Conservation (phyloP, 2,888 invertebrate genomes). For the Trachelus tabidus region DNA sequence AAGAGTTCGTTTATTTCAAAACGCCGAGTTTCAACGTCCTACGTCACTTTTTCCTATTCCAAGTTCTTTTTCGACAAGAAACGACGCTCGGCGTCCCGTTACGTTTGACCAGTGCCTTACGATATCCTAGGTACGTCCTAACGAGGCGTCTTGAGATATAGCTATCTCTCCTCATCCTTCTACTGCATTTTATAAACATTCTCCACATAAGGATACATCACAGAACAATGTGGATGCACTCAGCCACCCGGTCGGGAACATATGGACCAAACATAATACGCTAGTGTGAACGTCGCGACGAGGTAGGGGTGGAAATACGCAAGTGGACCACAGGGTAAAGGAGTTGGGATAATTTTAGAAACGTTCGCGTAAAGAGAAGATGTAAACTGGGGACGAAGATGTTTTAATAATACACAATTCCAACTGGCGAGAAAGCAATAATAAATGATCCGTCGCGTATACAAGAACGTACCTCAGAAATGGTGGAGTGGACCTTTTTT, state of each 20-base stretch:
- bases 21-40: neutral
- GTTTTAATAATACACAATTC: conserved; percentile 56
- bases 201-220: neutral
- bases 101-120: neutral
- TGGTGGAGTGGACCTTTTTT: neutral
- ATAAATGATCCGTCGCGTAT: conserved; percentile 40
- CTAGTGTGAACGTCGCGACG: neutral
- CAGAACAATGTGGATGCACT: neutral
- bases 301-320: neutral
- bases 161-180: neutral
- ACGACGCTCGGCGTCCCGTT: neutral
- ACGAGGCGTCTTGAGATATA: neutral
- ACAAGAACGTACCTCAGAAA: neutral
- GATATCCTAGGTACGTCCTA: neutral
- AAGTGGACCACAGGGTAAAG: conserved; percentile 6
- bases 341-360: conserved; percentile 44
- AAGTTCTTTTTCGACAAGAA: neutral
- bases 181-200: neutral
- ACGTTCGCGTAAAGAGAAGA: conserved; percentile 36
- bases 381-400: conserved; percentile 37
- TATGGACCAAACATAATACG: neutral
- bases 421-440: conserved; percentile 50
- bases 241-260: neutral
- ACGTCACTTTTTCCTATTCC: neutral
- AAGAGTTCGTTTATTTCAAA: neutral